Base-by-base conservation (phyloP, 2,113 vertebrate species). In the Ammodramus savannarum region DNA sequence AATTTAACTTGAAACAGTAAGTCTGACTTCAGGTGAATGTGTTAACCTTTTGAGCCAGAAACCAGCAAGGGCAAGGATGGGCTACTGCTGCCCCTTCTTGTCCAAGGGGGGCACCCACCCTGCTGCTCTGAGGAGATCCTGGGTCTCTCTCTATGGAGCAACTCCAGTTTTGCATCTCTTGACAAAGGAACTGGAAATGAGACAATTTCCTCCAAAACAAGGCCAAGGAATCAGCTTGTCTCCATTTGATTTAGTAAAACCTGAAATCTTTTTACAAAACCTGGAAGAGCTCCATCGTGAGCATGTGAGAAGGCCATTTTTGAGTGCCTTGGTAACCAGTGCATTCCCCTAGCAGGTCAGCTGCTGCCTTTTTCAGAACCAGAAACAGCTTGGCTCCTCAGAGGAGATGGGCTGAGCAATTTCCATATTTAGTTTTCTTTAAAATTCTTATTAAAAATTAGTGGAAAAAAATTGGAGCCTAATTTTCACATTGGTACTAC, bases 401-500 rank as follows among this genome's bases (percentile, higher is more conserved):
- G 22, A 68, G 20, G 9, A 77, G 55, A 89, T 38, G 25, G 48
- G 32, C n/a, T 59, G 27, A 80, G 5, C 20, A 62, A 39, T 39
- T 74, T 69, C 43, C 55, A 67, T 14, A 14, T 31, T 48, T 48
- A 4, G 2, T 44, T 22, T 67, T 72, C 20, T 71, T 76, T 29
- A 73, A 72, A 74, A 61, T 79, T 79, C 13, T 36, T 29, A 20
- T 41, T 73, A 43, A 66, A 48, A 85, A 25, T 41, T 8, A 48
- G 3, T 3, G 7, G 12, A 13, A 52, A 78, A 78, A 51, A n/a
- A 10, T 1, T 0, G 1, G 29, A 55, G 17, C 44, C 58, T n/a
- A 7, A 63, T 74, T 93, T 93, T 86, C 25, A 65, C 34, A 29
- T 8, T 19, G 23, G 20, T 23, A 14, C 31, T 51, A 34, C 34